Base-by-base conservation (phyloP, 2,888 invertebrate genomes). In the Hymenopus coronatus region DNA sequence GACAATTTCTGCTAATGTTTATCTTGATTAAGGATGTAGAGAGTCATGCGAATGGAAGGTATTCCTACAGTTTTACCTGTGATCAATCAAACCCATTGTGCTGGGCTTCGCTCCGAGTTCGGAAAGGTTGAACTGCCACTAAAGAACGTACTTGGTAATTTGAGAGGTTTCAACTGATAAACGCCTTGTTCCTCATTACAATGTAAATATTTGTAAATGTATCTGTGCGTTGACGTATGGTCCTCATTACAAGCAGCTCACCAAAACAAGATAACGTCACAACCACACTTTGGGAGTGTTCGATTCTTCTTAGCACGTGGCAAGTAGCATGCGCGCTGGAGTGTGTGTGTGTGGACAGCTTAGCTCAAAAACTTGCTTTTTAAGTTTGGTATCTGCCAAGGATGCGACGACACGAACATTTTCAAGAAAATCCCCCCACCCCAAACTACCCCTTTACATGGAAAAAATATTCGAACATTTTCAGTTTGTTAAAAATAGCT, bases 181-280 rank as follows among this genome's bases (percentile, higher is more conserved):
- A 70, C 54, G 54, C 20, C 25, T 30, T 28, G 27, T 7, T 28
- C 27, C 28, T 86, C 30, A 30, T 86, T 28, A 86, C 40, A 33
- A 86, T 81, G 86, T 86, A 86, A 86, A 86, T 86, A 86, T 86
- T 86, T 86, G 28, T 54, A 86, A 28, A 81, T 86, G 86, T 86
- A 86, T 86, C 70, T 86, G 28, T 70, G 54, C 54, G 54, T 15
- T 70, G 54, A 70, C 54, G 54, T 70, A 25, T 70, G 54, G 54
- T 25, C 20, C 54, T 25, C 54, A 70, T 70, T 70, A 70, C 15
- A 4, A 15, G 54, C 54, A 15, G 54, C 54, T 70, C 54, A 70
- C 2, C 54, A 70, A 70, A 70, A 70, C 54, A 70, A 70, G 54
- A 70, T 70, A 70, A 70, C 54, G 54, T 70, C 54, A 70, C 54